Evolutionary conservation across 2,797 vertebrate species (phyloP).

Genomic region (Ataeniobius toweri): DNA sequence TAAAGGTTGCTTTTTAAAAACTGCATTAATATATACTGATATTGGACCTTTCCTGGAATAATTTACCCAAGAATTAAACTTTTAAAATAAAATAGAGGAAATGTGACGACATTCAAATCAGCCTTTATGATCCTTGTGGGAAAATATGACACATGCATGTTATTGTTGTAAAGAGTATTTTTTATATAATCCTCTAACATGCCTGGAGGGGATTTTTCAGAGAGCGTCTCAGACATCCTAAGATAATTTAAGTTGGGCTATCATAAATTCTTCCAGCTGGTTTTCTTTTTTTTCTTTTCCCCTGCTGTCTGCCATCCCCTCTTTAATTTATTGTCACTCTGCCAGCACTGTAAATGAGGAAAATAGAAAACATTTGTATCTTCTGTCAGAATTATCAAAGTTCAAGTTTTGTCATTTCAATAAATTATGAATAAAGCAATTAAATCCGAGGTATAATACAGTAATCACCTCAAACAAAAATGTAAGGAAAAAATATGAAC

Average conservation of each 20-base stretch:
- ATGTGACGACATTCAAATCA: slow-evolving; percentile 1
- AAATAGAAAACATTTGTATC: neutral
- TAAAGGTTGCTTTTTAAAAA: neutral
- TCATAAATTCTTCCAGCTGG: slow-evolving; percentile 27
- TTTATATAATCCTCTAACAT: slow-evolving; percentile 7
- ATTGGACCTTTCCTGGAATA: neutral
- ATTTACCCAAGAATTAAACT: neutral
- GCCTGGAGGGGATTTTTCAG: slow-evolving; percentile 11
- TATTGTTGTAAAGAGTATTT: slow-evolving; percentile 11
- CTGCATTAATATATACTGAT: neutral
- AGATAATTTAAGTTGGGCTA: slow-evolving; percentile 36
- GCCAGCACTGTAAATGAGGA: slow-evolving; percentile 21
- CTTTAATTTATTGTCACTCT: slow-evolving; percentile 27
- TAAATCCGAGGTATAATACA: neutral
- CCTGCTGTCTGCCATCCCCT: neutral
- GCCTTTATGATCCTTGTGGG: neutral
- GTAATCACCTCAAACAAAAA: neutral
- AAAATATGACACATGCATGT: neutral
- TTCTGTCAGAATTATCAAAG: neutral
- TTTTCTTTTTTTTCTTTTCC: neutral
- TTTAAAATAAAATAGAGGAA: neutral
- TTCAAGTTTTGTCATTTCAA: neutral
- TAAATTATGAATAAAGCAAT: neutral
- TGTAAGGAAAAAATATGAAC: neutral
- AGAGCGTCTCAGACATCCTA: slow-evolving; percentile 24